phyloP scores from a whole-genome alignment of 1,140 invertebrate genomes.

The Drosophila lacertosa region DNA sequence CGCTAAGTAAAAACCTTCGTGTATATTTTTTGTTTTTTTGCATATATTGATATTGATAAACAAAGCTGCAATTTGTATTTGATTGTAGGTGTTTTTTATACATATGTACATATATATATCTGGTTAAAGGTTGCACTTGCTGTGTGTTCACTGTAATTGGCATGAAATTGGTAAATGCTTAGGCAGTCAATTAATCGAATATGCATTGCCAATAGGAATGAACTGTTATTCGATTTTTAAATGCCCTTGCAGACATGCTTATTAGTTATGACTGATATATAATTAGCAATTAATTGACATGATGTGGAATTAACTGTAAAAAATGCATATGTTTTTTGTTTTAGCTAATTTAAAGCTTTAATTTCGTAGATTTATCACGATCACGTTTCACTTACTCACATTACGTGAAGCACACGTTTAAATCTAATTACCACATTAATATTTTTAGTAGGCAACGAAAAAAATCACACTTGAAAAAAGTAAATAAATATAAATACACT shows the following conservation, averaged over 20 bases:
- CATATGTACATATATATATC: neutral
- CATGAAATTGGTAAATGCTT: conserved; percentile 6
- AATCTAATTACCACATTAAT: neutral
- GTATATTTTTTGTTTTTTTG: too few relatives aligned
- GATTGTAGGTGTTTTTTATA: too few relatives aligned
- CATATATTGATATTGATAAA: neutral
- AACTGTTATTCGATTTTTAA: neutral
- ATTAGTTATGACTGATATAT: neutral
- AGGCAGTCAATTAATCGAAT: conserved; percentile 2
- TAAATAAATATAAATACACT: neutral
- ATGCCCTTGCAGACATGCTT: conserved; percentile 2
- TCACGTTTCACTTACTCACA: conserved; percentile 1
- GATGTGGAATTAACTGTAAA: neutral
- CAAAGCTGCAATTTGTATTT: too few relatives aligned
- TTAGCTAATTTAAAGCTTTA: neutral
- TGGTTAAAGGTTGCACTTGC: neutral
- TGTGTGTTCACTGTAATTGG: neutral
- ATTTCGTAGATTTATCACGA: conserved; percentile 7
- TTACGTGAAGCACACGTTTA: neutral
- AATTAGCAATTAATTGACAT: neutral
- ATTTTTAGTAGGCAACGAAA: neutral
- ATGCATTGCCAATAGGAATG: conserved; percentile 15
- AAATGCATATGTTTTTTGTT: neutral
- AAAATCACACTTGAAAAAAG: neutral
- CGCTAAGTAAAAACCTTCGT: neutral